Conservation (phyloP, 1,140 invertebrate genomes). For the Trichoplusia ni region DNA sequence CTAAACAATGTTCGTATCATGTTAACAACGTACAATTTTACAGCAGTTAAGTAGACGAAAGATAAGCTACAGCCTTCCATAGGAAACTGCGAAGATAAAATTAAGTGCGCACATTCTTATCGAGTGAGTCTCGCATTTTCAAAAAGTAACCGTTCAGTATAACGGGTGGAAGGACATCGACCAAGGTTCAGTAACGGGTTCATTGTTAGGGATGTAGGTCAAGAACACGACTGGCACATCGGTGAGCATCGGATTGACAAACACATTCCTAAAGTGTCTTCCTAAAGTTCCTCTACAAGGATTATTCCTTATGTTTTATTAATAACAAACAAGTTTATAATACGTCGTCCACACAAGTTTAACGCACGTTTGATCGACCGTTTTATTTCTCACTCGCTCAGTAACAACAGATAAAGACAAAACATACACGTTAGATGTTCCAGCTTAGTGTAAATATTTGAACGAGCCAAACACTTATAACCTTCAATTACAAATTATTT, state of each 20-base stretch:
- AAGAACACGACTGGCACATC: slow-evolving; percentile 1
- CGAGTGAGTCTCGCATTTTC: background rate
- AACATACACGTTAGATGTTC: background rate
- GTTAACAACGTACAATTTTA: too few species aligned
- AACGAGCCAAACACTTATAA: slow-evolving; percentile 18
- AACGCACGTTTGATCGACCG: slow-evolving; percentile 3
- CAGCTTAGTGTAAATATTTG: background rate
- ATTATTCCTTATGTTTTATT: background rate
- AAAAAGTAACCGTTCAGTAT: background rate
- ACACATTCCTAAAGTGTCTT: too few species aligned
- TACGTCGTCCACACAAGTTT: slow-evolving; percentile 3
- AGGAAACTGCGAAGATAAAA: background rate
- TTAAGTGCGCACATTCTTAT: background rate
- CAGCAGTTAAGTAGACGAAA: too few species aligned
- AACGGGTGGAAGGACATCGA: slow-evolving; percentile 20
- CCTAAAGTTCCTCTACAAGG: background rate
- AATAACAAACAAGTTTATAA: slow-evolving; percentile 18
- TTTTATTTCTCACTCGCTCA: slow-evolving; percentile 10
- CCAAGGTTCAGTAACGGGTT: slow-evolving; percentile 25
- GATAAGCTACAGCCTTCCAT: background rate
- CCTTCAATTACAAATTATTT: slow-evolving; percentile 20
- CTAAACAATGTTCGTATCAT: too few species aligned
- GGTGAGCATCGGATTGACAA: too few species aligned
- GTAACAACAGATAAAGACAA: slow-evolving; percentile 7
- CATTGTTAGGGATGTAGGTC: slow-evolving; percentile 20